Percentiles rank a stretch among this genome's conserved stretches.
Conservation (phyloP, 2,797 vertebrate genomes). For the Micromesistius poutassou region DNA sequence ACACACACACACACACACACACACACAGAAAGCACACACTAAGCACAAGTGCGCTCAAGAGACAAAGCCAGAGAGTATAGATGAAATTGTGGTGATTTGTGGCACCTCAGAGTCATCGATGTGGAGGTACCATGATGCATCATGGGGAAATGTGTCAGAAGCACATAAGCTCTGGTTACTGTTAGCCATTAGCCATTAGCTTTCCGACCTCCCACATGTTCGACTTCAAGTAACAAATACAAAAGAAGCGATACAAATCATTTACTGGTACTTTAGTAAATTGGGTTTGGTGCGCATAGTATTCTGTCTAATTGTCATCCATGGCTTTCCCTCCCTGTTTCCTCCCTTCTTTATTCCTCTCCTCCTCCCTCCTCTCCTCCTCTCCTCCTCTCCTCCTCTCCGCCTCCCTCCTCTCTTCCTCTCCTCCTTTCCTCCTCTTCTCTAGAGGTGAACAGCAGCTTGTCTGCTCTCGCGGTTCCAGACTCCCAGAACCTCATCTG, state of each 20-base stretch:
- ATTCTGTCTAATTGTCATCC: neutral
- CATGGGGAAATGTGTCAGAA: neutral
- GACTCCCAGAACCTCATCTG: conserved; percentile 84
- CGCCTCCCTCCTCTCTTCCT: neutral
- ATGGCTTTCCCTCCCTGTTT: neutral
- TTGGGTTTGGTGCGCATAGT: neutral
- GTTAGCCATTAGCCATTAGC: neutral
- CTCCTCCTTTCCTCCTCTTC: neutral
- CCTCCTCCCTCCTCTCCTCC: neutral
- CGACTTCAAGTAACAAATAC: too few relatives aligned
- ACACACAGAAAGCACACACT: neutral
- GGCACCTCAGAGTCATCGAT: neutral
- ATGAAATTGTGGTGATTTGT: neutral
- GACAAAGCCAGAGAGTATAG: conserved; percentile 6
- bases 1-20: neutral
- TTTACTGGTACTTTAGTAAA: neutral
- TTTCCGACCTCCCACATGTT: too few relatives aligned
- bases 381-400: too few relatives aligned
- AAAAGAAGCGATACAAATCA: neutral
- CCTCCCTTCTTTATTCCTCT: neutral
- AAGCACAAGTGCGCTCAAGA: neutral
- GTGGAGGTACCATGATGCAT: neutral
- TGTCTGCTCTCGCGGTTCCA: conserved; percentile 41
- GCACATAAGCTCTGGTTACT: neutral
- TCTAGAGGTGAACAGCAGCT: neutral